Base-by-base conservation (phyloP, 2,888 invertebrate species). In the Rhagonycha lutea region DNA sequence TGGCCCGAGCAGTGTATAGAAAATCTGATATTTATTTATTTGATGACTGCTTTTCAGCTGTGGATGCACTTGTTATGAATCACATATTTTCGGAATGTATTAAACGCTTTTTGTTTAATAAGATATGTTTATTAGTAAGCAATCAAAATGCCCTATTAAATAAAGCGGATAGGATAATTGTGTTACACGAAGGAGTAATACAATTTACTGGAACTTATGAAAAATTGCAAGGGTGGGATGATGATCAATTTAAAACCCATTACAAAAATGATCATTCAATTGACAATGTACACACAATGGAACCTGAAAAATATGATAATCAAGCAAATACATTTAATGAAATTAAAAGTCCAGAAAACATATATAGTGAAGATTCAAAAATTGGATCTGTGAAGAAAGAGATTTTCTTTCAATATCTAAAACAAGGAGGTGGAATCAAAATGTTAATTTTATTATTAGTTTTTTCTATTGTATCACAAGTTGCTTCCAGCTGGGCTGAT, bases 41-140 rank as follows among this genome's bases (percentile, higher is more conserved):
- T 12, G 63, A 63, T 24, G 63, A 63, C 23, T 63, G 63, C 10
- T 23, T 63, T 12, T 63, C 63, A 4, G 63, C 63, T 7, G 23
- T 63, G 2, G 63, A 96, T 83, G 90, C 94, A 0, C 91, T 91
- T 72, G 95, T 96, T 0, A 93, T 93, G 2, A 89, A 92, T 60
- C 91, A 92, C 81, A 87, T 94, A 4, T 95, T 95, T 85, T 91
- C 93, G 28, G 91, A 91, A 83, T 95, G 85, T 68, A 82, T 86
- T 4, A 81, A 79, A 76, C 79, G 78, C 2, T 85, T 84, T 76
- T 85, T 92, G 74, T 86, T 86, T 70, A 85, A 88, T n/a, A 91
- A 91, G 82, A 89, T 91, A 3, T 86, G 90, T 65, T 87, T 93
- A 69, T 87, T 93, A 1, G 91, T 92, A 32, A 93, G 93, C 0